These are phyloP conservation scores for Toxotes jaculatrix DNA, from an alignment of 2,113 vertebrate species.

Conservation along the genomic window DNA sequence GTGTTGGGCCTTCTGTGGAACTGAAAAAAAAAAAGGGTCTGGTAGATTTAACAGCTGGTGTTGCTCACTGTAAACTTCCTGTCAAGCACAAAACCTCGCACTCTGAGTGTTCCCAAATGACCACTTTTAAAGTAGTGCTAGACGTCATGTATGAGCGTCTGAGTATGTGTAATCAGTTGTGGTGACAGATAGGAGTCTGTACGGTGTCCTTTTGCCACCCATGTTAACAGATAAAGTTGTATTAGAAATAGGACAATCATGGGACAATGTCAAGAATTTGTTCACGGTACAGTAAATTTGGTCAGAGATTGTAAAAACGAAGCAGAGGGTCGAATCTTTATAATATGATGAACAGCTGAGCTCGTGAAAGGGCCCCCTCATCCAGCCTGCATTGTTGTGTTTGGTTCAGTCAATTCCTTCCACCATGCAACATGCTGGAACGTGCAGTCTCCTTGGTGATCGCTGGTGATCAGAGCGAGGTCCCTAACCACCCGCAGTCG, in stretches of 20 bases:
- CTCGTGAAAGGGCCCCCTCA: conserved; percentile 54
- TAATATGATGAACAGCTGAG: conserved; percentile 78
- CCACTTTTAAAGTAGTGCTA: conserved; percentile 51
- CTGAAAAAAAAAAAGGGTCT: conserved; percentile 39
- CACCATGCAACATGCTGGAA: conserved; percentile 63
- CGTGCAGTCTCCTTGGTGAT: conserved; percentile 76
- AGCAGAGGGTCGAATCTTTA: conserved; percentile 50
- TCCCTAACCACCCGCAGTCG: conserved; percentile 57
- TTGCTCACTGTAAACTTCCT: conserved; percentile 72
- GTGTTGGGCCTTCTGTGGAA: conserved; percentile 41
- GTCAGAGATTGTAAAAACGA: conserved; percentile 11
- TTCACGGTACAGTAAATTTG: conserved; percentile 49
- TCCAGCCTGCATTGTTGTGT: conserved; percentile 58
- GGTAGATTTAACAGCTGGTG: conserved; percentile 63
- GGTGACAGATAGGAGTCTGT: conserved; percentile 58
- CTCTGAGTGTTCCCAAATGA: conserved; percentile 63
- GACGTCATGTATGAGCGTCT: conserved; percentile 41
- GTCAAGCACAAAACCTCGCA: conserved; percentile 52
- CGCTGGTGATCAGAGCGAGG: conserved; percentile 49
- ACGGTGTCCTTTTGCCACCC: conserved; percentile 19
- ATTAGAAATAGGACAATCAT: conserved; percentile 23
- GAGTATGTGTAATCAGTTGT: conserved; percentile 59
- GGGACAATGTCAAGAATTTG: conserved; percentile 24
- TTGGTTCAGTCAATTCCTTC: conserved; percentile 59
- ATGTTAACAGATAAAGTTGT: conserved; percentile 29